phyloP scores from a whole-genome alignment of 2,113 vertebrate species.

The Cebidichthys violaceus region DNA sequence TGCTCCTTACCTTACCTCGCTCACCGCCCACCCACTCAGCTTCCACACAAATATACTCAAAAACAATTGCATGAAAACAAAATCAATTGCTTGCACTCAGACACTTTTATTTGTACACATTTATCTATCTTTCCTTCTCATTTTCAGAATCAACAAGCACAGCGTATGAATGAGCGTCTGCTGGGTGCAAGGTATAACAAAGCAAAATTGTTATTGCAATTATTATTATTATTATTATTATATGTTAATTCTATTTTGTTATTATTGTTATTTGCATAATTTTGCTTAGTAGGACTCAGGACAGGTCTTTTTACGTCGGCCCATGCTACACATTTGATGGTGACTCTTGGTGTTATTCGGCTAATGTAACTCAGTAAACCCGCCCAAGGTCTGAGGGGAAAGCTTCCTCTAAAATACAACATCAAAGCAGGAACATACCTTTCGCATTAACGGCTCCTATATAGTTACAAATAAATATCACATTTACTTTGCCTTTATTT shows the following conservation, averaged over 20 bases:
- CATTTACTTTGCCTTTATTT: not conserved
- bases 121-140: not conserved
- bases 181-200: not conserved
- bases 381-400: conserved; percentile 33
- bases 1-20: conserved; percentile 15
- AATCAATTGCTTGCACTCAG: conserved; percentile 18
- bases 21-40: conserved; percentile 11
- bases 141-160: conserved; percentile 15
- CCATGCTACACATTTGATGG: not conserved
- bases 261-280: not conserved
- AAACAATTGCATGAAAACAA: conserved; percentile 3
- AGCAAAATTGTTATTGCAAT: not conserved
- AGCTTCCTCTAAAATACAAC: conserved; percentile 62
- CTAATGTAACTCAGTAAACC: conserved; percentile 1
- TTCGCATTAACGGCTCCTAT: conserved; percentile 50
- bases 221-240: not conserved
- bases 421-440: conserved; percentile 63
- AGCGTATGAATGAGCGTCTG: conserved; percentile 8
- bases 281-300: not conserved
- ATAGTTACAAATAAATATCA: conserved; percentile 67
- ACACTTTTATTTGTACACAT: conserved; percentile 21
- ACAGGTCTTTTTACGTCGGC: not conserved
- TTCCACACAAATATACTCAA: conserved; percentile 14
- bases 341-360: conserved; percentile 1
- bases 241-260: not conserved